These are phyloP conservation scores for Circaetus cinerascens DNA, from an alignment of 2,113 vertebrate species.

Conservation along the genomic window DNA sequence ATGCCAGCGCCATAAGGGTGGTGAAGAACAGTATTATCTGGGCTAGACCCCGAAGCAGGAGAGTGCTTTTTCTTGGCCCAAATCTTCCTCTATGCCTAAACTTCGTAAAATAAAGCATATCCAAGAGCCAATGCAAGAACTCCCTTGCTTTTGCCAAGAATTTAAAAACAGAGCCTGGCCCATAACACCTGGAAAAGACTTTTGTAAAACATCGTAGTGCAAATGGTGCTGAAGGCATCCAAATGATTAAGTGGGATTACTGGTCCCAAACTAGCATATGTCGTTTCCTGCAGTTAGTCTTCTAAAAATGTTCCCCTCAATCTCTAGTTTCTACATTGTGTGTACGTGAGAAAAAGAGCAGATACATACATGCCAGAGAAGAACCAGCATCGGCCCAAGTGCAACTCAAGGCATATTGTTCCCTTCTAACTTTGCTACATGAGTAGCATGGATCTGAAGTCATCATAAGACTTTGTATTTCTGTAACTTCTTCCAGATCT, in stretches of 20 bases:
- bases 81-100: neutral
- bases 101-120: neutral
- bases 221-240: neutral
- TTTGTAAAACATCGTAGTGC: neutral
- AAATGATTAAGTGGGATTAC: neutral
- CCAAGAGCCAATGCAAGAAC: neutral
- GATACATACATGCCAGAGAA: neutral
- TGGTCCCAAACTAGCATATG: neutral
- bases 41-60: neutral
- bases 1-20: neutral
- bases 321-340: neutral
- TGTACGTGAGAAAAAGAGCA: neutral
- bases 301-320: neutral
- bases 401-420: neutral
- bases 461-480: neutral
- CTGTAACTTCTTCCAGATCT: neutral
- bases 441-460: fast-evolving
- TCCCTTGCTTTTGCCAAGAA: neutral
- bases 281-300: neutral
- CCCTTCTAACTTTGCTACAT: neutral
- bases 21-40: neutral
- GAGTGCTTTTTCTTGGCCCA: neutral
- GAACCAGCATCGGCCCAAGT: neutral
- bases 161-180: neutral
- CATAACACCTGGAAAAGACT: neutral